Conservation (phyloP, 2,797 vertebrate genomes). For the Oophaga sylvatica region DNA sequence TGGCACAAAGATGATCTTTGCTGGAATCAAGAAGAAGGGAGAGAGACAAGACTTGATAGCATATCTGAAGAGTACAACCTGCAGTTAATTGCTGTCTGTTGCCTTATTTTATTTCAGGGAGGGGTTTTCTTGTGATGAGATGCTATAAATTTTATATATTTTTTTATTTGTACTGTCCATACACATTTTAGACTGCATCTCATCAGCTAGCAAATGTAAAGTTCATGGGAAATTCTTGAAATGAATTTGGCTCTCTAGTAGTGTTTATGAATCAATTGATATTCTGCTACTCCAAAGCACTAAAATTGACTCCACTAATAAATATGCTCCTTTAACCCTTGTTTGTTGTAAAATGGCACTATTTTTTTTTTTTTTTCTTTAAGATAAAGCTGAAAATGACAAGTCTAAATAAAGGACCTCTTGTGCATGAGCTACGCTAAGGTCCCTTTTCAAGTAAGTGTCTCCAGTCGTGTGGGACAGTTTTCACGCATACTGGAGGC, state of each 20-base stretch:
- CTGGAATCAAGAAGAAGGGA: conserved; percentile 81
- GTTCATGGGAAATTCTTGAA: not conserved
- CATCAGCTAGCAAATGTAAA: conserved; percentile 60
- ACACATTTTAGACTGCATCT: conserved; percentile 67
- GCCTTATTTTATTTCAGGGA: conserved; percentile 80
- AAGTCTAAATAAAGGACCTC: no score
- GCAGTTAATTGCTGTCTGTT: conserved; percentile 71
- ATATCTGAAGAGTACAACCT: conserved; percentile 82
- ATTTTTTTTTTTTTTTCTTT: no score
- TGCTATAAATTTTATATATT: conserved; percentile 67
- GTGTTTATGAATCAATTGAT: not conserved
- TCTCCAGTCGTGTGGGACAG: no score
- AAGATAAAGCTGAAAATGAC: no score
- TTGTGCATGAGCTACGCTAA: no score
- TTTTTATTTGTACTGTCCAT: conserved; percentile 70
- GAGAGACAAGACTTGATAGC: conserved; percentile 81
- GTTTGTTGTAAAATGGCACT: not conserved
- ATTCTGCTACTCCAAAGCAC: not conserved
- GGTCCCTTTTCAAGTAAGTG: no score
- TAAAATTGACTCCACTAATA: not conserved
- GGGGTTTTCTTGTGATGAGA: conserved; percentile 67
- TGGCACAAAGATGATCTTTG: conserved; percentile 88
- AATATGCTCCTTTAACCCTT: not conserved
- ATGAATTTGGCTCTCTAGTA: conserved; percentile 27
- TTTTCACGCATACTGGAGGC: no score